Evolutionary conservation across 1,140 invertebrate genomes (phyloP), one percentile per base, ranked within the genome.

Genomic region (Drosophila pruinosa): DNA sequence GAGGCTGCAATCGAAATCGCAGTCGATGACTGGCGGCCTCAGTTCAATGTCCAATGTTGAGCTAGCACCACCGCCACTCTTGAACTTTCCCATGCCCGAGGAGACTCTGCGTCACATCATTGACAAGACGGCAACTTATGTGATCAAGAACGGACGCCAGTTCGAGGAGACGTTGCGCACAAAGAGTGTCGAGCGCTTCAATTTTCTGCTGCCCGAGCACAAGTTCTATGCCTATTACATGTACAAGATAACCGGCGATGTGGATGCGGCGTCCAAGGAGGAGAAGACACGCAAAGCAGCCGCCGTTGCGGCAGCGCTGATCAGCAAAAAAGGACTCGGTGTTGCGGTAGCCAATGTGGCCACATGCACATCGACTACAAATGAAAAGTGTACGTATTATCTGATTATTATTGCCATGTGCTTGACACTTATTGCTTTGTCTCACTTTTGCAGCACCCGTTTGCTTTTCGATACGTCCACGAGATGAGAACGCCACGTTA

Each of bases 81-180:
- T 92, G 0, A 92, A 92, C 0, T 93, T 95, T 22, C 92, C 93
- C 14, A 92, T 94, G 4, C 96, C 96, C 12, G 95, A 97, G 0
- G 94, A 95, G 6, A 96, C 97, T 58, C 92, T 97, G 4, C 95
- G 96, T 86, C 93, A 96, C 36, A 96, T 99, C 4, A 97, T 99
- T 48, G 97, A 99, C 90, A 98, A 98, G 92, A 98, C 99, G 95
- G 97, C 98, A 1, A 95, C 95, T 59, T 99, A 99, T 90, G 98
- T 99, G 0, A 95, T 96, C 0, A 98, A 98, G 81, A 99, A 99
- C 92, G 98, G 98, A 0, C 93, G 95, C 45, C 96, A 97, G 75
- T 99, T 99, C 91, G 98, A 99, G 82, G 94, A 94, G 6, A 96
- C 97, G 22, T 95, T 99, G 0, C 95, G 95, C 82, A 95, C 94